Evolutionary conservation across 2,888 invertebrate genomes (phyloP).

Genomic region (Flabesymbios commensalis): DNA sequence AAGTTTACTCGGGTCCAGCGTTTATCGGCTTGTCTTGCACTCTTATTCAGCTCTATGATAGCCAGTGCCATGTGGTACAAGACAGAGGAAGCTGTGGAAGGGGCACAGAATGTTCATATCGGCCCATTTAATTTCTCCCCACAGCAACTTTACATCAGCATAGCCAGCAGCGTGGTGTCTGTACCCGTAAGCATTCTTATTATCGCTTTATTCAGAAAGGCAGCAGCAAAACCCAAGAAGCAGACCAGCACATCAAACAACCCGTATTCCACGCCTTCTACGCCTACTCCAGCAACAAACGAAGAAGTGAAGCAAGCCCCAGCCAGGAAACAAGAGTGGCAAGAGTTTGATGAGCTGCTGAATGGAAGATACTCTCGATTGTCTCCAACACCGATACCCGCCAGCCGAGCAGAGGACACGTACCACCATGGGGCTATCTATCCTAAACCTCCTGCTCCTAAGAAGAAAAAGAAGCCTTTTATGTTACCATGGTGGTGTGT

Average conservation of each 20-base stretch:
- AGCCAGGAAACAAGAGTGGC: not conserved
- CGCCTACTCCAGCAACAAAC: not conserved
- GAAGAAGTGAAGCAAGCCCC: not conserved
- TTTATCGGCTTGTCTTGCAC: constrained; percentile 40
- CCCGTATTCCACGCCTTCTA: not conserved
- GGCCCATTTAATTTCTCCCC: constrained; percentile 40
- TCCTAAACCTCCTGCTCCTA: too few relatives aligned
- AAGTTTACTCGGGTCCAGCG: constrained; percentile 59
- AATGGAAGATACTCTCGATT: too few relatives aligned
- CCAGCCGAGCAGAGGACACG: too few relatives aligned
- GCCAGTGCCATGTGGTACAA: constrained; percentile 44
- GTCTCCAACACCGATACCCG: too few relatives aligned
- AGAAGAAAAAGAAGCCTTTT: constrained; percentile 4
- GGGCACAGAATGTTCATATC: constrained; percentile 32
- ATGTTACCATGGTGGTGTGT: constrained; percentile 38
- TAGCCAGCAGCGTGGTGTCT: constrained; percentile 36
- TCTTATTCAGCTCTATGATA: constrained; percentile 44
- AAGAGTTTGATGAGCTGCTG: not conserved
- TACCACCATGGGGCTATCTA: too few relatives aligned
- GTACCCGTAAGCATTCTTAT: constrained; percentile 39
- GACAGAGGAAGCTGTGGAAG: constrained; percentile 22
- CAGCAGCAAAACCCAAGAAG: constrained; percentile 12
- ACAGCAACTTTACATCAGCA: constrained; percentile 38
- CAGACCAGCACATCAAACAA: not conserved
- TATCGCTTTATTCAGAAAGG: constrained; percentile 37